These are phyloP conservation scores for Corydoras sp. DNA, from an alignment of 2,113 vertebrate genomes.

Conservation along the genomic window DNA sequence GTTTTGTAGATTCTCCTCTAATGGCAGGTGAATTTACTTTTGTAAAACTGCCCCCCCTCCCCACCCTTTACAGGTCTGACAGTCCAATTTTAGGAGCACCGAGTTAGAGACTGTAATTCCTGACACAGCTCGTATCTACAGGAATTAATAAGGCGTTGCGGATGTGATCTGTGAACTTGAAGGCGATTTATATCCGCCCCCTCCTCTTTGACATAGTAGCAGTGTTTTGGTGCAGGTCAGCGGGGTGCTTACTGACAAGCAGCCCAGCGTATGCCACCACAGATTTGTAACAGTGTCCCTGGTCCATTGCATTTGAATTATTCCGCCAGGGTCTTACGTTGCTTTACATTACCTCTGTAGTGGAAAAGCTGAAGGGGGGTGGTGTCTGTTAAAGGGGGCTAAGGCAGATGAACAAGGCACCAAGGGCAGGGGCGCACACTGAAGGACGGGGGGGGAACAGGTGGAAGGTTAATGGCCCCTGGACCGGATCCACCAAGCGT, in stretches of 20 bases:
- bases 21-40: constrained; percentile 62
- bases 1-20: constrained; percentile 35
- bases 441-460: constrained; percentile 79
- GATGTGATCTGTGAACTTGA: constrained; percentile 63
- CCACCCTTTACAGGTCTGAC: constrained; percentile 36
- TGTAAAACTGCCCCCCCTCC: constrained; percentile 34
- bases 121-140: constrained; percentile 53
- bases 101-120: constrained; percentile 42
- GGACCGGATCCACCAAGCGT: constrained; percentile 96
- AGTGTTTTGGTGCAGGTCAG: constrained; percentile 63
- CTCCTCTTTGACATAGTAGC: constrained; percentile 26
- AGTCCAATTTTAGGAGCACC: constrained; percentile 54
- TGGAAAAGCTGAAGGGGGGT: constrained; percentile 28
- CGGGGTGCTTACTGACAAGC: constrained; percentile 84
- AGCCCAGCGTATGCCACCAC: constrained; percentile 79
- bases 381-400: constrained; percentile 21
- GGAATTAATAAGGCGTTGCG: constrained; percentile 66
- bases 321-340: constrained; percentile 65
- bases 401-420: constrained; percentile 85
- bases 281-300: constrained; percentile 97
- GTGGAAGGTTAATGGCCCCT: constrained; percentile 99
- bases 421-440: constrained; percentile 81
- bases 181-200: constrained; percentile 65
- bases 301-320: constrained; percentile 98
- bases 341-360: constrained; percentile 72